Conservation (phyloP, 2,888 invertebrate genomes). For the Nomada fucata region DNA sequence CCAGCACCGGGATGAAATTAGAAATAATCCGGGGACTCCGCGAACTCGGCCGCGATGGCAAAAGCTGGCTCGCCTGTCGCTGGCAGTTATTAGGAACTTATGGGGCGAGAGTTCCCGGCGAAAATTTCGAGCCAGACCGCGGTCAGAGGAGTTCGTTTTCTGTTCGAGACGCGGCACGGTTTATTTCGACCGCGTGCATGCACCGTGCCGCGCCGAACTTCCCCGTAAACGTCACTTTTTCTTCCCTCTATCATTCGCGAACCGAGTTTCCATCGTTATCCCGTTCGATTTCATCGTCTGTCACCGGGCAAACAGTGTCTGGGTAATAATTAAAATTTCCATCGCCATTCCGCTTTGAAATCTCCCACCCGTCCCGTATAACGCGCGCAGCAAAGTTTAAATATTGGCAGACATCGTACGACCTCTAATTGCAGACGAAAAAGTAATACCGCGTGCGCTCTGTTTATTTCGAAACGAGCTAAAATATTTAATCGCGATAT, state of each 20-base stretch:
- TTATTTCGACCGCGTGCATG: conserved; percentile 34
- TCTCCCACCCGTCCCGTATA: not conserved
- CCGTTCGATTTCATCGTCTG: not conserved
- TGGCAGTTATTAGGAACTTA: conserved; percentile 76
- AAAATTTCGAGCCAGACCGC: conserved; percentile 34
- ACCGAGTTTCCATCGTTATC: not conserved
- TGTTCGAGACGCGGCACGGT: conserved; percentile 17
- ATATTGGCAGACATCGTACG: not conserved
- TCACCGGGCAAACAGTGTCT: no score
- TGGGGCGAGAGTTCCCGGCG: conserved; percentile 47
- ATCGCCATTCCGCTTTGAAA: not conserved
- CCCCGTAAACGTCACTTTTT: not conserved
- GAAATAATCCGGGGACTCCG: conserved; percentile 67
- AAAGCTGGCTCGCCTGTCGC: conserved; percentile 58
- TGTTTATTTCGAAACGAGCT: not conserved
- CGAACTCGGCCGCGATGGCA: conserved; percentile 33
- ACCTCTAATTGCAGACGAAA: conserved; percentile 13
- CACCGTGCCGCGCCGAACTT: not conserved
- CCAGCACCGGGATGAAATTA: conserved; percentile 60
- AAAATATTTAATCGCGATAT: conserved; percentile 3
- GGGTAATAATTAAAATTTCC: not conserved
- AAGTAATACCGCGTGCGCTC: not conserved
- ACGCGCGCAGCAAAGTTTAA: conserved; percentile 1
- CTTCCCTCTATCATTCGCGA: not conserved
- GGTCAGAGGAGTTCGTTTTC: conserved; percentile 21